These are phyloP conservation scores for Cheilosia vulpina DNA, from an alignment of 2,888 invertebrate genomes.

Conservation along the genomic window DNA sequence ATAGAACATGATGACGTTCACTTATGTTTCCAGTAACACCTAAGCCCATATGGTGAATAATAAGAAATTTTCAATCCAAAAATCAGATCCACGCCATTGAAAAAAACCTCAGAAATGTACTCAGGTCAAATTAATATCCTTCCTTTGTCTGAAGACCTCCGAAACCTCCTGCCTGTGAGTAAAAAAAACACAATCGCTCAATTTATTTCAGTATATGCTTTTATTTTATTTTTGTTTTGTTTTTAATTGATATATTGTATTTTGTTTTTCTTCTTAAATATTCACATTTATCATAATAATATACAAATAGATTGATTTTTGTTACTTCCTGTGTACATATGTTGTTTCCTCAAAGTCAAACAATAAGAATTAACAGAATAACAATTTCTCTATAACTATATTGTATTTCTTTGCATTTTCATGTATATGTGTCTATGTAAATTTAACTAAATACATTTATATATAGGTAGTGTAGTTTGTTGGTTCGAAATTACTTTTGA, in stretches of 20 bases:
- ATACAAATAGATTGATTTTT: constrained; percentile 69
- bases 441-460: constrained; percentile 36
- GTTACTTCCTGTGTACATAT: constrained; percentile 39
- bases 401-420: constrained; percentile 36
- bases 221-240: constrained; percentile 35
- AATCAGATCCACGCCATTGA: too few species aligned
- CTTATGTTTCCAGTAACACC: too few species aligned
- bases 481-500: constrained; percentile 41
- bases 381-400: constrained; percentile 23
- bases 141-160: too few species aligned
- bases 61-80: too few species aligned
- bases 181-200: not conserved
- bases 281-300: constrained; percentile 72
- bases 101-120: too few species aligned
- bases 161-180: too few species aligned
- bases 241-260: constrained; percentile 60
- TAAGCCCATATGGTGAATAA: too few species aligned
- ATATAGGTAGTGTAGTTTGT: constrained; percentile 15
- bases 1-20: too few species aligned
- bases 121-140: too few species aligned
- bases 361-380: constrained; percentile 64
- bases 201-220: constrained; percentile 50
- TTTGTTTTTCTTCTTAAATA: constrained; percentile 51
- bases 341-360: constrained; percentile 19
- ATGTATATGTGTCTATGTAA: constrained; percentile 54